Percentiles rank a stretch among this genome's conserved stretches.
Evolutionary conservation across 2,113 vertebrate genomes (phyloP).

Genomic region (Cochlearius cochlearius): DNA sequence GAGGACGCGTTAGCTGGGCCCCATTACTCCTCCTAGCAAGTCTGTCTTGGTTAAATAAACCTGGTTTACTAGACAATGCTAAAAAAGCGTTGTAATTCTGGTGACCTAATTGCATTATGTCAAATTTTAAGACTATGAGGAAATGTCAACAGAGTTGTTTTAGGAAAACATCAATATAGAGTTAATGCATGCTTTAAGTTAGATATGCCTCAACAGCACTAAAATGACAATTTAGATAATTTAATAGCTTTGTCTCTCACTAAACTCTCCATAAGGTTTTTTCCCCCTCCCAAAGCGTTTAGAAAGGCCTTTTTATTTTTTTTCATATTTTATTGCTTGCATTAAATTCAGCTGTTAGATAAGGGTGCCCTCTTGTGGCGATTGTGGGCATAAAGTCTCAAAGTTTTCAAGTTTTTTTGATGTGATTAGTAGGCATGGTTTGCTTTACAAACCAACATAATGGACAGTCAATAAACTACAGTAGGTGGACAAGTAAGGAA

Average conservation of each 20-base stretch:
- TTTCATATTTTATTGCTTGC: background rate
- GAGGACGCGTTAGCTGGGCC: background rate
- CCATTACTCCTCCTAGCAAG: background rate
- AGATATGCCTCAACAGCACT: background rate
- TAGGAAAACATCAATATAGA: background rate
- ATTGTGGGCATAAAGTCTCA: background rate
- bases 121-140: background rate
- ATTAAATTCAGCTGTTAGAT: background rate
- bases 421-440: background rate
- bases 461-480: background rate
- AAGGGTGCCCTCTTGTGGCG: constrained; percentile 32
- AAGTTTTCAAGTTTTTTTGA: background rate
- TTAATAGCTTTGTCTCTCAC: background rate
- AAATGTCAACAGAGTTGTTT: background rate
- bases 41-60: background rate
- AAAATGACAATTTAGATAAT: background rate
- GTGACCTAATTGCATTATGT: background rate
- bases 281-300: background rate
- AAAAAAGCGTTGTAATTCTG: background rate
- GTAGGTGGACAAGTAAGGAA: background rate
- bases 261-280: background rate
- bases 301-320: background rate
- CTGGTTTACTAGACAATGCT: background rate
- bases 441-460: background rate
- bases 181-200: background rate